phyloP scores from a whole-genome alignment of 2,888 invertebrate species.

The Drosophila testacea region DNA sequence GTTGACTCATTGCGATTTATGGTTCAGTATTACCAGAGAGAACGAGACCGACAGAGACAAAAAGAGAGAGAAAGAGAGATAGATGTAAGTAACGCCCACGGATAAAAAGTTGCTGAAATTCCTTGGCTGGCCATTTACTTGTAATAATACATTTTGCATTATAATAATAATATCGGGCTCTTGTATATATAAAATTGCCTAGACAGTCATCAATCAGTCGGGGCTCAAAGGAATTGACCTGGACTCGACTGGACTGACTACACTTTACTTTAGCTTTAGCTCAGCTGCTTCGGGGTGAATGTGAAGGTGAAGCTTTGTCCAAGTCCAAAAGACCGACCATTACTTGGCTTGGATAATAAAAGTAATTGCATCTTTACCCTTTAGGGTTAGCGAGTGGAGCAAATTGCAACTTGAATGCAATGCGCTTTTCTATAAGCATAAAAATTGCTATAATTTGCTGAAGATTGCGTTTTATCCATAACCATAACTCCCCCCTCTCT shows the following conservation, averaged over 20 bases:
- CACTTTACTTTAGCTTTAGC: conserved; percentile 27
- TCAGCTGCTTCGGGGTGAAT: conserved; percentile 56
- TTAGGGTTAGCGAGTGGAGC: conserved; percentile 81
- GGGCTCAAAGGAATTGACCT: conserved; percentile 78
- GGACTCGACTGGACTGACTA: conserved; percentile 27
- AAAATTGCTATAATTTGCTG: conserved; percentile 84
- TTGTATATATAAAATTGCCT: conserved; percentile 64
- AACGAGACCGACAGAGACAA: background rate
- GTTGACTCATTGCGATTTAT: conserved; percentile 73
- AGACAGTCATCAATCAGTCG: conserved; percentile 82
- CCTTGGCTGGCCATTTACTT: conserved; percentile 47
- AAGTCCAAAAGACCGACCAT: conserved; percentile 21
- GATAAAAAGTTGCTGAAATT: conserved; percentile 54
- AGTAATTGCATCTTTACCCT: conserved; percentile 84
- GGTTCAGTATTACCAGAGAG: conserved; percentile 18
- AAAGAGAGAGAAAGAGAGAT: background rate
- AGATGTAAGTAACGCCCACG: conserved; percentile 42
- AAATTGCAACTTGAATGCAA: conserved; percentile 70
- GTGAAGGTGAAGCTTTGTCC: conserved; percentile 44
- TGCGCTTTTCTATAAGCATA: conserved; percentile 75
- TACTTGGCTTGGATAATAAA: conserved; percentile 72
- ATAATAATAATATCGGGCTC: conserved; percentile 57
- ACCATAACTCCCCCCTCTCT: conserved; percentile 55
- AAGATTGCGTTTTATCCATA: conserved; percentile 80
- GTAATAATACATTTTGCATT: conserved; percentile 77